Base-by-base conservation (phyloP, 2,888 invertebrate genomes). In the Dioctria linearis region DNA sequence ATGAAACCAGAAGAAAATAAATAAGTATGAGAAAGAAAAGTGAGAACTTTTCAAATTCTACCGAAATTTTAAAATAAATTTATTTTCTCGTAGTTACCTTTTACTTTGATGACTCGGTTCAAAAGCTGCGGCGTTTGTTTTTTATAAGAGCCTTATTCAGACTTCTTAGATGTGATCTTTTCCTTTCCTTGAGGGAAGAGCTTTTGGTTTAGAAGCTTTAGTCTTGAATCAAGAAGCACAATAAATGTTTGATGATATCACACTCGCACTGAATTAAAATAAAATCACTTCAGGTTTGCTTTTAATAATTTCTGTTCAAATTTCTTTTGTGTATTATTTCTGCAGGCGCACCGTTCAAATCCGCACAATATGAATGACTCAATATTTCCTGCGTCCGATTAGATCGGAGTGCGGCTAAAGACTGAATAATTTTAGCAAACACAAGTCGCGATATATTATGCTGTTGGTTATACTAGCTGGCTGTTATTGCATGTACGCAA, bases 321-420 rank as follows among this genome's bases (percentile, higher is more conserved):
- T 25, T 25, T 25, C 25, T 25, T 25, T 25, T 25, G 2, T 25
- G 25, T 25, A 25, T 25, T 25, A 25, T 25, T 25, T 46, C 8
- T 46, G 8, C 46, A 46, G 5, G 46, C 46, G 42, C 46, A 67
- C 13, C 67, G n/a, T 9, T 67, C 4, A 42, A 67, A 66, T 25
- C 25, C 25, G 42, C 25, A 11, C 5, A 4, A 8, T 3, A 57
- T 13, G 2, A 57, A 5, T 37, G 39, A 40, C 42, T 42, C 65
- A 40, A 42, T 65, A 37, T n/a, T 46, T 46, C 39, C 71, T 54
- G 5, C 54, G 71, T 71, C 73, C 54, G 42, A 75, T 2, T 59
- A 25, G 59, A 59, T 59, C 59, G 59, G 59, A 75, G 59, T 75
- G 59, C 59, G 43, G 59, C 9, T 75, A 13, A 75, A 75, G 57